Conservation (phyloP, 2,113 vertebrate species). For the Smithornis capensis region DNA sequence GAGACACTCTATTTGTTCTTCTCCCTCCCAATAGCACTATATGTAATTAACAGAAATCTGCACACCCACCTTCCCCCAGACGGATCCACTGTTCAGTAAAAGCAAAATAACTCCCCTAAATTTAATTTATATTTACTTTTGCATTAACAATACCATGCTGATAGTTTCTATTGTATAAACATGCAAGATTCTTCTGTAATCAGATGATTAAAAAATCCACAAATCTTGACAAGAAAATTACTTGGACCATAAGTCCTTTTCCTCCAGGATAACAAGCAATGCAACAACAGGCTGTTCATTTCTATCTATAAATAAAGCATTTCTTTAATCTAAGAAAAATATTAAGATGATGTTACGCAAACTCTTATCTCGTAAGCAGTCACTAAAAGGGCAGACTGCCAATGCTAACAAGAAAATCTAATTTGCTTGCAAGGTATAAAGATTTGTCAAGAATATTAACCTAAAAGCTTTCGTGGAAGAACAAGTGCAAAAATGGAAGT, state of each 20-base stretch:
- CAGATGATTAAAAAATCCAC: constrained; percentile 76
- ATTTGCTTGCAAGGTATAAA: constrained; percentile 77
- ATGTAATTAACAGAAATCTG: background rate
- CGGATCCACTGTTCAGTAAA: background rate
- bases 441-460: constrained; percentile 75
- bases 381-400: constrained; percentile 34
- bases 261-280: constrained; percentile 55
- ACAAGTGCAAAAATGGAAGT: constrained; percentile 74
- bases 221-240: constrained; percentile 76
- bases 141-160: background rate
- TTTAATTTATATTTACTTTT: background rate
- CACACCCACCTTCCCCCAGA: background rate
- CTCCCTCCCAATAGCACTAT: background rate
- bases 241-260: constrained; percentile 59
- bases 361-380: constrained; percentile 38
- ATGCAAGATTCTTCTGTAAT: constrained; percentile 53
- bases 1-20: background rate
- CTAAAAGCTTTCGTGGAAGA: constrained; percentile 75
- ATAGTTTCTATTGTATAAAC: background rate
- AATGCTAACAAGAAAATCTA: constrained; percentile 80
- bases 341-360: constrained; percentile 72
- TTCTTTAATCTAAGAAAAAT: constrained; percentile 80
- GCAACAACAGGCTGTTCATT: constrained; percentile 65
- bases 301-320: constrained; percentile 75
- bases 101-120: background rate